Percentiles rank a stretch among this genome's conserved stretches.
phyloP scores from a whole-genome alignment of 1,140 invertebrate species.

The Ceratina calcarata region DNA sequence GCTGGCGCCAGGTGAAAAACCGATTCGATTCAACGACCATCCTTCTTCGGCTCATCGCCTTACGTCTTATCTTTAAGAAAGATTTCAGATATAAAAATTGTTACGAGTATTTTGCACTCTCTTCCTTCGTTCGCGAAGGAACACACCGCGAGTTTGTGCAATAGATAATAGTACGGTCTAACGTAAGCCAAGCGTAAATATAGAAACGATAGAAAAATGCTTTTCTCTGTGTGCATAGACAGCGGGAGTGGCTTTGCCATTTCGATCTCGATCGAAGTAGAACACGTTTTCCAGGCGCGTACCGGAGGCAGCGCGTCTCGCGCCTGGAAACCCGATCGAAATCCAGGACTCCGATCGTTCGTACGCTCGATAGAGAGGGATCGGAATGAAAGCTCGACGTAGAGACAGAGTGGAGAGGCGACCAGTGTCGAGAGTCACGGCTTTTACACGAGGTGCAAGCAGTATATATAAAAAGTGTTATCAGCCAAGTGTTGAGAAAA shows the following conservation, averaged over 20 bases:
- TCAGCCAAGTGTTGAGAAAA: no score
- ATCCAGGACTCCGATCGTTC: no score
- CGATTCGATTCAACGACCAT: background rate
- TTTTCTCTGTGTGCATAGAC: constrained; percentile 10
- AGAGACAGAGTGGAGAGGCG: no score
- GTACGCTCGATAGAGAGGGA: no score
- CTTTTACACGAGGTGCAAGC: no score
- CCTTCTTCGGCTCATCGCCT: background rate
- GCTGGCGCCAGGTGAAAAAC: background rate
- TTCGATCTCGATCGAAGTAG: background rate
- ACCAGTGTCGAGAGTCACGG: no score
- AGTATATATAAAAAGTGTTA: no score
- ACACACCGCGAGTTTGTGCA: background rate
- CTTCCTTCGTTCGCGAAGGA: background rate
- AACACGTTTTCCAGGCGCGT: no score
- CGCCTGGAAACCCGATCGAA: background rate
- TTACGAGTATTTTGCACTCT: background rate
- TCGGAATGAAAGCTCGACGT: no score
- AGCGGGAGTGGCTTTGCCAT: background rate
- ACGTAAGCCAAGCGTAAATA: constrained; percentile 22
- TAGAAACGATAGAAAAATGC: constrained; percentile 5
- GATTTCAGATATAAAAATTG: background rate
- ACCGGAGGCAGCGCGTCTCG: no score
- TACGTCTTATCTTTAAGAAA: background rate
- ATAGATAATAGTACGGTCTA: background rate